Percentiles rank a stretch among this genome's conserved stretches.
Evolutionary conservation across 2,888 invertebrate genomes (phyloP).

Genomic region (Nemotelus nigrinus): DNA sequence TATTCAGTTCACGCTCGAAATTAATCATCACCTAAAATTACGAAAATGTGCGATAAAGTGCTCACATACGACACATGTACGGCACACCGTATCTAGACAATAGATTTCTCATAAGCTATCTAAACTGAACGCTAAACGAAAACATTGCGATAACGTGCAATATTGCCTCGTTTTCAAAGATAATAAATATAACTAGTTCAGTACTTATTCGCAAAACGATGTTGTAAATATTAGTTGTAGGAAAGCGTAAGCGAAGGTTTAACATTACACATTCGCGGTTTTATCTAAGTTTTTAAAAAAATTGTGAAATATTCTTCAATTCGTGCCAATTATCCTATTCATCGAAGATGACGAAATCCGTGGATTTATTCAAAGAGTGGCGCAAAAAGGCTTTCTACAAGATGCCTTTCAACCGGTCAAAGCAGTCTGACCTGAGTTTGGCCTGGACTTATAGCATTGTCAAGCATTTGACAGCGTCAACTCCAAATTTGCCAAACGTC

Average conservation of each 20-base stretch:
- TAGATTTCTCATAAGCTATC: conserved; percentile 19
- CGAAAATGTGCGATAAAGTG: too few species aligned
- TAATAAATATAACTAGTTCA: conserved; percentile 25
- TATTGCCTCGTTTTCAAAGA: neutral
- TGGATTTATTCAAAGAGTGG: conserved; percentile 34
- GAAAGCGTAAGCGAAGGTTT: neutral
- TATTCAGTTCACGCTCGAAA: neutral
- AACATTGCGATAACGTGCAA: conserved; percentile 6
- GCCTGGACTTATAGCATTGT: conserved; percentile 23
- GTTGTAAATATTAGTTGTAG: neutral
- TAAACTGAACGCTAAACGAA: conserved; percentile 2
- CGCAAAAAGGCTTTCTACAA: conserved; percentile 33
- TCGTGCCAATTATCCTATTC: too few species aligned
- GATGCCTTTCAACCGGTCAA: conserved; percentile 9
- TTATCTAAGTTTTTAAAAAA: too few species aligned
- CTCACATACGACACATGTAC: too few species aligned
- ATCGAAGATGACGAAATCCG: neutral
- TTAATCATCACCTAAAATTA: conserved; percentile 24
- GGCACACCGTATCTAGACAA: too few species aligned
- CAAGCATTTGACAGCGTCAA: neutral
- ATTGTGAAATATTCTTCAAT: too few species aligned
- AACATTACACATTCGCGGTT: too few species aligned
- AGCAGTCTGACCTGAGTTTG: conserved; percentile 27
- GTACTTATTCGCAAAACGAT: conserved; percentile 6
- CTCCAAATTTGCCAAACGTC: neutral